These are phyloP conservation scores for Coelopa frigida DNA, from an alignment of 1,140 invertebrate species.

Conservation along the genomic window DNA sequence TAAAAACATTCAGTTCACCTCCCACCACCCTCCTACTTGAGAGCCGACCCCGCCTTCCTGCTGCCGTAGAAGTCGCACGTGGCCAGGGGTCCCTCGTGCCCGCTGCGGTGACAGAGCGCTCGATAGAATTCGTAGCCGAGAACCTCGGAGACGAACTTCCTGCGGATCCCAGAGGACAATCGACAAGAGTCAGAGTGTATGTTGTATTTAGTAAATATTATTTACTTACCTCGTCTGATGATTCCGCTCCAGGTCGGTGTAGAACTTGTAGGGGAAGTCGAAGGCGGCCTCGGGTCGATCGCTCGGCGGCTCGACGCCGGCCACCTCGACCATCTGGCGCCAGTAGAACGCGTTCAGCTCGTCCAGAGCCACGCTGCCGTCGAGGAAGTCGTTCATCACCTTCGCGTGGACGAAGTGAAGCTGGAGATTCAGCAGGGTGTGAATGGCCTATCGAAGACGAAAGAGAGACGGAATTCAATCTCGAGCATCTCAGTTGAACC, in stretches of 20 bases:
- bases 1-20: neutral
- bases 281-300: constrained; percentile 50
- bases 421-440: constrained; percentile 35
- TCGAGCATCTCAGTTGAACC: too few relatives aligned
- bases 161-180: constrained; percentile 13
- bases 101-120: constrained; percentile 52
- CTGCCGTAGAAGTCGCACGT: constrained; percentile 54
- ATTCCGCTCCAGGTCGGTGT: constrained; percentile 35
- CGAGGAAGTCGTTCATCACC: constrained; percentile 35
- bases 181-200: neutral
- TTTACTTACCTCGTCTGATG: constrained; percentile 30
- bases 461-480: too few relatives aligned
- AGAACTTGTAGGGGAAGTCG: constrained; percentile 51
- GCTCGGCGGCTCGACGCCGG: constrained; percentile 54
- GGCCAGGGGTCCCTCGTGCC: constrained; percentile 48
- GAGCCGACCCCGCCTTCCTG: constrained; percentile 41
- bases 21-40: constrained; percentile 28
- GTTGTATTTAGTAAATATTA: neutral
- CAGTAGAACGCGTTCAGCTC: constrained; percentile 55
- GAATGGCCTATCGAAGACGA: constrained; percentile 23
- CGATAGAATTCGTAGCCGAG: constrained; percentile 50
- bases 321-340: constrained; percentile 50
- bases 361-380: constrained; percentile 35
- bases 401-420: constrained; percentile 38
- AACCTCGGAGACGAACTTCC: constrained; percentile 38